Conservation (phyloP, 2,888 invertebrate species). For the Lottia gigantea region DNA sequence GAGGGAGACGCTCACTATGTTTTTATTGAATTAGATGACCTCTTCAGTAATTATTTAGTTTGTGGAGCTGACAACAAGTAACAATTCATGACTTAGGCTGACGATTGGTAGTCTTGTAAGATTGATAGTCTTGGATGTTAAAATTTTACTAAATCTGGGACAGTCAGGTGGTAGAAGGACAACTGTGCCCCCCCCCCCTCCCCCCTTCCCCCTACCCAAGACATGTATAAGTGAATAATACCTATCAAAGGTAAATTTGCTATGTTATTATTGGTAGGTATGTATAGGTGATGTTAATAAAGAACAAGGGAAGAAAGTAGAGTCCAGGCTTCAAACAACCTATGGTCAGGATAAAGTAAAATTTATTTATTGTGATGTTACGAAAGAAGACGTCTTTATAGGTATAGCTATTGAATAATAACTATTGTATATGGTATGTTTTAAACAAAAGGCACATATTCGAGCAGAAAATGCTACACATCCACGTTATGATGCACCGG, state of each 20-base stretch:
- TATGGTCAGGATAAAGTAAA: slow-evolving; percentile 19
- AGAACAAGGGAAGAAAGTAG: slow-evolving; percentile 16
- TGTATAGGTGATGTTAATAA: slow-evolving; percentile 17
- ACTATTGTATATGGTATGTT: background rate
- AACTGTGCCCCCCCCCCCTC: too few relatives aligned
- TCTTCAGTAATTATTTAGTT: too few relatives aligned
- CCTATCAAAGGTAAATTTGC: slow-evolving; percentile 9
- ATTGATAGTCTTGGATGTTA: too few relatives aligned
- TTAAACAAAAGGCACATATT: too few relatives aligned
- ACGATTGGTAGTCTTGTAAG: background rate
- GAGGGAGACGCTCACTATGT: background rate
- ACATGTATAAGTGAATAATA: slow-evolving; percentile 33
- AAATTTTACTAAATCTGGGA: too few relatives aligned
- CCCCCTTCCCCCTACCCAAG: too few relatives aligned
- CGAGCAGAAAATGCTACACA: too few relatives aligned
- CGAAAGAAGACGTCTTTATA: slow-evolving; percentile 13
- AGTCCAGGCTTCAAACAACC: slow-evolving; percentile 13
- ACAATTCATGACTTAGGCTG: background rate
- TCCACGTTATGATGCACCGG: too few relatives aligned
- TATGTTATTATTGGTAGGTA: slow-evolving; percentile 6
- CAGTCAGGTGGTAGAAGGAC: too few relatives aligned
- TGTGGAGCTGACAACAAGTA: too few relatives aligned
- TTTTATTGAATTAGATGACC: too few relatives aligned
- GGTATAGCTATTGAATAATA: slow-evolving; percentile 9
- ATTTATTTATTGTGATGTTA: slow-evolving; percentile 23